Evolutionary conservation across 92 coral and sea anemone species (phyloP).

Genomic region (Isaurus tuberculatus): DNA sequence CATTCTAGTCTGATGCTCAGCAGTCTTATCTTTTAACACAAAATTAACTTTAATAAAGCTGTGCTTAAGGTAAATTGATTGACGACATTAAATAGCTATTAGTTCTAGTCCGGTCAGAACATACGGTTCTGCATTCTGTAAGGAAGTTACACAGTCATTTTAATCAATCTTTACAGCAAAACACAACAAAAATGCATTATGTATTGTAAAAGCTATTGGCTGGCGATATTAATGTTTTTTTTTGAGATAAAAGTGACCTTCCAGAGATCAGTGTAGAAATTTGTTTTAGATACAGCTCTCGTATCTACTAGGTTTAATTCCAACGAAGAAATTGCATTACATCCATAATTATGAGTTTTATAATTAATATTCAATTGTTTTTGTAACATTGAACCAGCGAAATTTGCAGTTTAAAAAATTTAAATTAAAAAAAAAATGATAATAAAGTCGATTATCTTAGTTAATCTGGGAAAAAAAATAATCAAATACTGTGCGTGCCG

Average conservation of each 20-base stretch:
- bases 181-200: no score
- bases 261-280: no score
- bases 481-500: background rate
- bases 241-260: no score
- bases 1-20: background rate
- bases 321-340: background rate
- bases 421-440: no score
- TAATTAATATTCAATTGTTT: no score
- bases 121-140: no score
- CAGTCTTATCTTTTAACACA: background rate
- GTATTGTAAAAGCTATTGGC: no score
- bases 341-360: background rate
- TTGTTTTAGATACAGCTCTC: background rate
- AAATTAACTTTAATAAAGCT: background rate
- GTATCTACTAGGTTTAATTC: background rate
- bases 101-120: no score
- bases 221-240: no score
- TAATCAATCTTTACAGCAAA: no score
- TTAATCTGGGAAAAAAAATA: background rate
- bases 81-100: background rate
- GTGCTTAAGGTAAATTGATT: background rate
- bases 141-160: no score
- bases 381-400: background rate
- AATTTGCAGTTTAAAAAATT: background rate
- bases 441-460: background rate